Conservation (phyloP, 64 coral and sea anemone species). For the Acropora yongei region DNA sequence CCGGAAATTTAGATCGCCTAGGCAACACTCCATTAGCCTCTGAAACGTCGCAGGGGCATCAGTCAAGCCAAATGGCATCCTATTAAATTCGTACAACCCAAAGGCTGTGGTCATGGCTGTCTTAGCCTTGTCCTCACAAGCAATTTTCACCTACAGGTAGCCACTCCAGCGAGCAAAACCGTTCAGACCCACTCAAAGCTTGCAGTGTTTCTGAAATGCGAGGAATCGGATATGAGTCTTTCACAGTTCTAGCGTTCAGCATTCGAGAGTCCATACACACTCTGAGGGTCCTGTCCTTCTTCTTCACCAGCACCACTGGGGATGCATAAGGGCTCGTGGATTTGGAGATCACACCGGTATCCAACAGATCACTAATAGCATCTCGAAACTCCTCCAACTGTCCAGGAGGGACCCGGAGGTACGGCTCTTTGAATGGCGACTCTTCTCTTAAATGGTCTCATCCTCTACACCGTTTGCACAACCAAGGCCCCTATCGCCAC, state of each 20-base stretch:
- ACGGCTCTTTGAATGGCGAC: slow-evolving; percentile 57
- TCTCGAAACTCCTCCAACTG: slow-evolving; percentile 48
- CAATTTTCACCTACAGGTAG: slow-evolving; percentile 49
- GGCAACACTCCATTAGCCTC: slow-evolving; percentile 55
- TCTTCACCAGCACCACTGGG: slow-evolving; percentile 54
- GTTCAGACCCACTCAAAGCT: slow-evolving; percentile 36
- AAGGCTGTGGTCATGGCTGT: slow-evolving; percentile 60
- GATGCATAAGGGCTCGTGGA: slow-evolving; percentile 50
- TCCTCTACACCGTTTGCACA: slow-evolving; percentile 39
- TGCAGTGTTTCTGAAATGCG: slow-evolving; percentile 33
- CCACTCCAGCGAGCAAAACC: slow-evolving; percentile 53
- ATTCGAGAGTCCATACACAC: slow-evolving; percentile 68
- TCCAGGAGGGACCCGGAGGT: slow-evolving; percentile 37
- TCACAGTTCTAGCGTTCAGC: slow-evolving; percentile 59
- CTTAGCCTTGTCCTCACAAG: slow-evolving; percentile 55
- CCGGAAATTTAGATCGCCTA: slow-evolving; percentile 39
- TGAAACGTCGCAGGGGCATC: slow-evolving; percentile 71
- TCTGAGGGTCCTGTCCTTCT: slow-evolving; percentile 48
- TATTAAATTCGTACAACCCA: slow-evolving; percentile 44
- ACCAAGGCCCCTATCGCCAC: slow-evolving; percentile 16
- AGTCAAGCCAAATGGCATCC: slow-evolving; percentile 68
- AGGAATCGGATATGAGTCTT: slow-evolving; percentile 53
- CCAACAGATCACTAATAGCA: slow-evolving; percentile 39
- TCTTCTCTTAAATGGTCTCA: slow-evolving; percentile 45
- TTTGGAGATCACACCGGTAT: slow-evolving; percentile 51